Evolutionary conservation across 2,797 vertebrate genomes (phyloP).

Genomic region (Anableps anableps): DNA sequence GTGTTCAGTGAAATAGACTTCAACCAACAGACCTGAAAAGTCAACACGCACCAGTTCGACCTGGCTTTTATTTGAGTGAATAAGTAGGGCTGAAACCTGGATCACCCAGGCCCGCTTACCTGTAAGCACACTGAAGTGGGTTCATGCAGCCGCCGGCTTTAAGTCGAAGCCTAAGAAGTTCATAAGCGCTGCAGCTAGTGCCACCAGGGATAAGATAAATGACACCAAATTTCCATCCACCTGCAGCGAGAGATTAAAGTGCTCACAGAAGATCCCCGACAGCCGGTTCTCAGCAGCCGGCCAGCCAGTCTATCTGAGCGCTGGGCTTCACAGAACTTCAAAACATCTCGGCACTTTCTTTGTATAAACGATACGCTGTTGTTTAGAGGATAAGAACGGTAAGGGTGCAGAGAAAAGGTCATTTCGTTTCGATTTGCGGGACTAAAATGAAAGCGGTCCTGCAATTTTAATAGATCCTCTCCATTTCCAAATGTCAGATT

Average conservation of each 20-base stretch:
- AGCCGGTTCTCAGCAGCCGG: constrained; percentile 23
- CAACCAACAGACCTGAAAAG: constrained; percentile 18
- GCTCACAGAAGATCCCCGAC: constrained; percentile 44
- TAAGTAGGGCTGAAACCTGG: constrained; percentile 24
- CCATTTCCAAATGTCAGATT: constrained; percentile 1
- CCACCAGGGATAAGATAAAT: constrained; percentile 38
- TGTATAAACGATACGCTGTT: constrained; percentile 1
- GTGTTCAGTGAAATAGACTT: constrained; percentile 8
- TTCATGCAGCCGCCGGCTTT: constrained; percentile 23
- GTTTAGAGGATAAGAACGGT: constrained; percentile 19
- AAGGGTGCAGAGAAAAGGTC: constrained; percentile 31
- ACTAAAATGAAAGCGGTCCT: constrained; percentile 20
- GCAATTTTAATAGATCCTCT: constrained; percentile 9
- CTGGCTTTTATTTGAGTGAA: constrained; percentile 23
- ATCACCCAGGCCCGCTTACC: constrained; percentile 18
- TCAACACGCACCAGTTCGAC: constrained; percentile 14
- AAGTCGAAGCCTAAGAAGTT: constrained; percentile 36
- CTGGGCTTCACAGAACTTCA: constrained; percentile 9
- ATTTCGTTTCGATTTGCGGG: constrained; percentile 27
- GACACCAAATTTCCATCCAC: constrained; percentile 36
- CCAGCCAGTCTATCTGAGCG: constrained; percentile 16
- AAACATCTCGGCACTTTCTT: constrained; percentile 16
- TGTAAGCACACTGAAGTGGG: constrained; percentile 25
- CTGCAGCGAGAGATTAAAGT: constrained; percentile 31
- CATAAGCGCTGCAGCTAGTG: constrained; percentile 34